These are phyloP conservation scores for Scarus forsteni DNA, from an alignment of 2,797 vertebrate genomes.

Conservation along the genomic window DNA sequence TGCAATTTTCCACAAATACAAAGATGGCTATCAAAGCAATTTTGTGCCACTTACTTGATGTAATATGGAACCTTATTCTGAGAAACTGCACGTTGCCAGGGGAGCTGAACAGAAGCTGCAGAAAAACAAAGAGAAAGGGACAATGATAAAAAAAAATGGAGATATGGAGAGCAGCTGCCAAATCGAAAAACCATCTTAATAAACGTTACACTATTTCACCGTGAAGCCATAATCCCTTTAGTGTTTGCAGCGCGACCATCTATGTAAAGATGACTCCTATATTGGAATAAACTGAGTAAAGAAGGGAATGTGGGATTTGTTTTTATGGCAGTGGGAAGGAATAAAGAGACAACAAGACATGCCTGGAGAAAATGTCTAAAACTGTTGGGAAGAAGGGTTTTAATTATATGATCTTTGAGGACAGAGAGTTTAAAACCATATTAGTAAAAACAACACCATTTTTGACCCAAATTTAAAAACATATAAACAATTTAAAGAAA, in stretches of 20 bases:
- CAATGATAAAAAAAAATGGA: not conserved
- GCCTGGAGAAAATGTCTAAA: conserved; percentile 1
- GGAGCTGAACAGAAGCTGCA: conserved; percentile 95
- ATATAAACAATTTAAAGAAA: too few species aligned
- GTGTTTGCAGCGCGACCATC: conserved; percentile 25
- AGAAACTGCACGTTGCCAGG: conserved; percentile 97
- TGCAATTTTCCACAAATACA: conserved; percentile 20
- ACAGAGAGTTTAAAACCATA: not conserved
- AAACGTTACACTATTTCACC: conserved; percentile 41
- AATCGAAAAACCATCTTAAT: conserved; percentile 48
- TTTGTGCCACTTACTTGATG: conserved; percentile 94
- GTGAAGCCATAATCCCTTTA: conserved; percentile 47
- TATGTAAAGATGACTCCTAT: conserved; percentile 21
- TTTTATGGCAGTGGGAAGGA: conserved; percentile 6
- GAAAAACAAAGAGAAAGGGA: conserved; percentile 26
- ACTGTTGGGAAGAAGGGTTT: not conserved
- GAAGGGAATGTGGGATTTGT: conserved; percentile 12
- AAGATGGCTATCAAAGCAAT: conserved; percentile 11
- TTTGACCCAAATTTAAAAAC: too few species aligned
- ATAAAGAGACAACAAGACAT: conserved; percentile 3
- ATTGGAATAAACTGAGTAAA: conserved; percentile 43
- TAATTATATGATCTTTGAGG: conserved; percentile 6
- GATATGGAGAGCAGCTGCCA: conserved; percentile 11
- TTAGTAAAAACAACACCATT: too few species aligned
- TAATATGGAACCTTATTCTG: conserved; percentile 99